These are phyloP conservation scores for Drosophila leontia DNA, from an alignment of 1,140 invertebrate genomes.

Conservation along the genomic window DNA sequence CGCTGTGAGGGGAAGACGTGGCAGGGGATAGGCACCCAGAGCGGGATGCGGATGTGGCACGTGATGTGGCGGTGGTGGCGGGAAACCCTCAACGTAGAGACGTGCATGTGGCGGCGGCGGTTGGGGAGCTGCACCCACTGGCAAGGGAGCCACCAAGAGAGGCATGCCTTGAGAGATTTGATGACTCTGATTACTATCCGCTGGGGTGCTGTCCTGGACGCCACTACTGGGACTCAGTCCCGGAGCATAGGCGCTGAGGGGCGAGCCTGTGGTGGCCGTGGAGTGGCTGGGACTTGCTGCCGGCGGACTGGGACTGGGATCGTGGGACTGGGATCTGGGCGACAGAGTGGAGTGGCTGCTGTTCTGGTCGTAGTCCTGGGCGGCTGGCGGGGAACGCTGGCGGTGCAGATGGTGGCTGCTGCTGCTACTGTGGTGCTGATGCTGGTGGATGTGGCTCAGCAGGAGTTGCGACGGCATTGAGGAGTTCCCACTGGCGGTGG, in stretches of 20 bases:
- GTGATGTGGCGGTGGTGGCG: conserved; percentile 57
- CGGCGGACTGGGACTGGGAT: conserved; percentile 54
- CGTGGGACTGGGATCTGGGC: conserved; percentile 55
- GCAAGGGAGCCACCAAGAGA: conserved; percentile 68
- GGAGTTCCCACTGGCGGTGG: conserved; percentile 17
- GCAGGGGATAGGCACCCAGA: conserved; percentile 63
- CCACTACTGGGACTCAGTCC: conserved; percentile 51
- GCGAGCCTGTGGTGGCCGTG: conserved; percentile 66
- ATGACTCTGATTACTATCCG: conserved; percentile 18
- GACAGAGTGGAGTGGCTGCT: conserved; percentile 74
- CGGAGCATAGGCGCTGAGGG: conserved; percentile 57
- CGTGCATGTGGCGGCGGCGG: conserved; percentile 50
- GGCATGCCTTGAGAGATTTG: conserved; percentile 51
- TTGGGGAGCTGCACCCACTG: conserved; percentile 46
- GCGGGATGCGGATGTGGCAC: conserved; percentile 53
- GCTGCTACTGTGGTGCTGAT: conserved; percentile 27
- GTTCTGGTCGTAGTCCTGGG: conserved; percentile 69
- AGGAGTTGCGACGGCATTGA: conserved; percentile 76
- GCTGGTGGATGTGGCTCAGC: conserved; percentile 76
- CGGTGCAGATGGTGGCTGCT: conserved; percentile 51
- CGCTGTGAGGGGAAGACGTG: conserved; percentile 62
- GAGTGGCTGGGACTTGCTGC: conserved; percentile 68
- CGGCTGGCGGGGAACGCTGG: conserved; percentile 28
- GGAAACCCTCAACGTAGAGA: conserved; percentile 66
- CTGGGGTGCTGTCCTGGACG: conserved; percentile 17